Evolutionary conservation across 2,888 invertebrate genomes (phyloP), one percentile per base, ranked within the genome.

Genomic region (Melinaea marsaeus): DNA sequence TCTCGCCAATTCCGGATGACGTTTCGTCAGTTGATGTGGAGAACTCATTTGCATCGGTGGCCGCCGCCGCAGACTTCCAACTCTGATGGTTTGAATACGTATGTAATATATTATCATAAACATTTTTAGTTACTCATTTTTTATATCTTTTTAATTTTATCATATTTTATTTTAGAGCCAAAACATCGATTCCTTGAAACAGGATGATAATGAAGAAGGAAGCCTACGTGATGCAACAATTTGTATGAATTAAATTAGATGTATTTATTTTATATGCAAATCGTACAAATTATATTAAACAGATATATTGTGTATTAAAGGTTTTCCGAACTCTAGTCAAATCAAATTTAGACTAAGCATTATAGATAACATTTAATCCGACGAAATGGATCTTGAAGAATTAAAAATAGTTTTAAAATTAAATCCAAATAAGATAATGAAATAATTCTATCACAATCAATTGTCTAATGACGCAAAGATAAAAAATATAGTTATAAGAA

Each of bases 1-100:
- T 97, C 97, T 69, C 93, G 96, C 69, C 98, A 98, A 92, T 98
- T 98, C 84, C 93, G 98, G 2, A 86, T 85, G 83, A 89, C 90
- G 32, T 90, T 90, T 65, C 83, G 90, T 2, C 89, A 88, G 76
- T 76, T 90, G 78, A 81, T 90, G 81, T 80, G 85, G 80, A 78
- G 87, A 69, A 88, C 91, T 13, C 91, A 92, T 32, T 71, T 87
- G 13, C 84, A 87, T 64, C 80, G 80, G 51, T 88, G 87, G 86
- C 85, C 86, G 0, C 86, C 85, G 57, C 91, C 92, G 22, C 85
- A 91, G 0, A 88, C 89, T 0, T 92, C 93, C 1, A 92, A 92
- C 70, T 93, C 93, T 5, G 94, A 94, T 69, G 91, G 92, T 35
- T 93, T 93, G 64, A 92, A 93, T 69, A 93, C 94, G 88, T 94